A percentile compares a stretch with the other conserved stretches of the same genome.
Conservation (phyloP, 2,113 vertebrate species). For the Bufo gargarizans region DNA sequence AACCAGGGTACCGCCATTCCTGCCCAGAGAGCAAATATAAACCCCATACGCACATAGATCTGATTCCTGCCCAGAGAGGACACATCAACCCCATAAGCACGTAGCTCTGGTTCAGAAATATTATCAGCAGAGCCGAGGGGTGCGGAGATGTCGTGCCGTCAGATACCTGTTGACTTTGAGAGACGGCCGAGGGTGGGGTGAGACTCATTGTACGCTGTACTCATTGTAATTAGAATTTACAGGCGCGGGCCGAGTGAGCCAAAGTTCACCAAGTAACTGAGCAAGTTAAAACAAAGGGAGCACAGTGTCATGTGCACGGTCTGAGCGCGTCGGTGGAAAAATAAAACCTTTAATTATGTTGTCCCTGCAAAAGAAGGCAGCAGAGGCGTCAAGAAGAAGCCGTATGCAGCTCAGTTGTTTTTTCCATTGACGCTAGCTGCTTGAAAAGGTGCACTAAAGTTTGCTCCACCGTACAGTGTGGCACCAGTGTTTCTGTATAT, state of each 20-base stretch:
- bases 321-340: neutral
- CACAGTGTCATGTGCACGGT: rapidly evolving
- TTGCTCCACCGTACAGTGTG: neutral
- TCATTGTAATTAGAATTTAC: slow-evolving; percentile 14
- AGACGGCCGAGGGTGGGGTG: neutral
- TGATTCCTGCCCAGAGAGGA: too few species aligned
- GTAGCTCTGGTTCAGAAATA: neutral
- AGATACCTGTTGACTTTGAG: neutral
- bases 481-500: too few species aligned
- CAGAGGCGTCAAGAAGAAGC: neutral
- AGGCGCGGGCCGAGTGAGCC: neutral
- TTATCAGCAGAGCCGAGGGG: neutral
- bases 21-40: too few species aligned
- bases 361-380: neutral
- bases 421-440: neutral
- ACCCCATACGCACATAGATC: too few species aligned
- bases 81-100: too few species aligned
- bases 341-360: neutral
- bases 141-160: neutral
- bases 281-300: slow-evolving; percentile 19
- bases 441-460: neutral
- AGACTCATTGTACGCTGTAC: neutral
- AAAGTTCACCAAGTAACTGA: slow-evolving; percentile 3
- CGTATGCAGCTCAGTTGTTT: neutral
- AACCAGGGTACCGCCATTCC: too few species aligned